These are phyloP conservation scores for Rattus norvegicus DNA, from an alignment of 2,113 vertebrate species.

Conservation along the genomic window DNA sequence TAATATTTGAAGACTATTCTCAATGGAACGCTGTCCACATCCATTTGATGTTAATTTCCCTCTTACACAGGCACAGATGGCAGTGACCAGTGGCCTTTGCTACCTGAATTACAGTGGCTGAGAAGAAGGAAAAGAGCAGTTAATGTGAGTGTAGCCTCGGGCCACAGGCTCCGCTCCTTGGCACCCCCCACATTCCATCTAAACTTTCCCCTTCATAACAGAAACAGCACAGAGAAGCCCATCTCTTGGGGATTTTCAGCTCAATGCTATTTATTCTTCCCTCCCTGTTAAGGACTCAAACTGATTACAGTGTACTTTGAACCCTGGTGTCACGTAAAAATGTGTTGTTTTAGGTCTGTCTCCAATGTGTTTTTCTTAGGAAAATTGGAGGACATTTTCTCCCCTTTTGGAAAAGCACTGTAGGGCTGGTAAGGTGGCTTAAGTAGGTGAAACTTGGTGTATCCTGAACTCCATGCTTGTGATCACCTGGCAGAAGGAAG, in stretches of 20 bases:
- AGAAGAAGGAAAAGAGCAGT: constrained; percentile 94
- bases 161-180: neutral
- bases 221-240: neutral
- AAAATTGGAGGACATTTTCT: neutral
- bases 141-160: constrained; percentile 81
- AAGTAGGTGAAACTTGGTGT: neutral
- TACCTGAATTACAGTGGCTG: constrained; percentile 93
- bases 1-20: neutral
- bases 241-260: neutral
- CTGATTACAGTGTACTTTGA: neutral
- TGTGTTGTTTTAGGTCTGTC: neutral
- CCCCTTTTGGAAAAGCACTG: neutral
- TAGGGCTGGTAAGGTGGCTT: neutral
- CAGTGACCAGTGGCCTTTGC: constrained; percentile 87
- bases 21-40: neutral
- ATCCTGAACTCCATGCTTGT: no score
- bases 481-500: neutral
- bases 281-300: neutral
- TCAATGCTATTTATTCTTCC: neutral
- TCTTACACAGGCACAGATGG: constrained; percentile 86
- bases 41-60: constrained; percentile 53
- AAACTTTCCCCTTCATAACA: neutral
- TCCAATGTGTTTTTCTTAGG: constrained; percentile 3
- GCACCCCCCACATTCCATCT: neutral
- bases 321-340: neutral